Conservation (phyloP, 2,113 vertebrate genomes). For the Pseudonaja textilis region DNA sequence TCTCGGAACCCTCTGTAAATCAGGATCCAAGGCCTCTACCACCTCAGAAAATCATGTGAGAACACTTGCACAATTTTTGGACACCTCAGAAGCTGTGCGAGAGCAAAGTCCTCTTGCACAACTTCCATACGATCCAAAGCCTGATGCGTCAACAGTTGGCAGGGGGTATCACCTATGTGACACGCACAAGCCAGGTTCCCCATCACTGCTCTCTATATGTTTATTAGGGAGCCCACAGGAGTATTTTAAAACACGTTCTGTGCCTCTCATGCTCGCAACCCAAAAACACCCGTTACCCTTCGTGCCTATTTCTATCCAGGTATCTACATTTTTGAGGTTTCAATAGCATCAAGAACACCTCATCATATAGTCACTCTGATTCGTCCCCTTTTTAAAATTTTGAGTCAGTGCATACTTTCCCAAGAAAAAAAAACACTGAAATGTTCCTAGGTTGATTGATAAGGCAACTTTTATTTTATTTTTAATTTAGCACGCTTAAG, state of each 20-base stretch:
- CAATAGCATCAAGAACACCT: background rate
- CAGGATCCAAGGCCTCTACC: too few species aligned
- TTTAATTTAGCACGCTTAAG: constrained; percentile 34
- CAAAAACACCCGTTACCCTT: background rate
- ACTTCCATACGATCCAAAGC: background rate
- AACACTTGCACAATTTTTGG: background rate
- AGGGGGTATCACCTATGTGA: background rate
- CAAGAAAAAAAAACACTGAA: constrained; percentile 33
- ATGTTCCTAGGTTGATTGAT: constrained; percentile 24
- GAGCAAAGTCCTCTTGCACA: background rate
- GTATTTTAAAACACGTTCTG: background rate
- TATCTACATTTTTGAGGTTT: background rate
- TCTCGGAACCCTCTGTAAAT: too few species aligned
- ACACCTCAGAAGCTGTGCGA: background rate
- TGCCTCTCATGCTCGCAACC: background rate
- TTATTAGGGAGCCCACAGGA: background rate
- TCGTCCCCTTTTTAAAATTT: constrained; percentile 14
- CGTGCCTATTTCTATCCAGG: background rate
- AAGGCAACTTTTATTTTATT: background rate
- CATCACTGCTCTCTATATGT: background rate
- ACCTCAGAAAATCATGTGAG: background rate
- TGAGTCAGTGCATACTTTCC: background rate
- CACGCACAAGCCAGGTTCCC: background rate
- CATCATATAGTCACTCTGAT: constrained; percentile 1
- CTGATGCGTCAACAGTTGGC: background rate